Conservation (phyloP, 2,113 vertebrate species). For the Ctenodactylus gundi region DNA sequence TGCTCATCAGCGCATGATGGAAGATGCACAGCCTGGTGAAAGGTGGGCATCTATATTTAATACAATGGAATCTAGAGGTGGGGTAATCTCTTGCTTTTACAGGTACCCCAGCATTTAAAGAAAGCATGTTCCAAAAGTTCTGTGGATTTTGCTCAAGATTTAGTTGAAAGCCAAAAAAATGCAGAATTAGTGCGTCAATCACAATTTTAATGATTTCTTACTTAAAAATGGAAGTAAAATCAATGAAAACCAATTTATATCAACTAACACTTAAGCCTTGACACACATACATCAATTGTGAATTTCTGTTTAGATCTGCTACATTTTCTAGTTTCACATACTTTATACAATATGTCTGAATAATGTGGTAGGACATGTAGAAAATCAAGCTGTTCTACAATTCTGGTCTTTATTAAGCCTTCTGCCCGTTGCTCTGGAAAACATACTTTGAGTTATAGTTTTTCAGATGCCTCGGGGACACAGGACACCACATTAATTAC, state of each 20-base stretch:
- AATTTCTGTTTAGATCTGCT: not conserved
- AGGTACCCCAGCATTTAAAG: not conserved
- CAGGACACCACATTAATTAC: slow-evolving; percentile 35
- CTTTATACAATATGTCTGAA: not conserved
- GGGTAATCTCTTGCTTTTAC: not conserved
- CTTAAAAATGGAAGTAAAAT: not conserved
- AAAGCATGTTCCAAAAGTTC: not conserved
- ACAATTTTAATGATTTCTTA: not conserved
- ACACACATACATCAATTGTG: not conserved
- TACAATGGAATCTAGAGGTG: not conserved
- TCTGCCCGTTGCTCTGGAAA: slow-evolving; percentile 53
- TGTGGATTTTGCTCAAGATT: not conserved
- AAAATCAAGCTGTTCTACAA: slow-evolving; percentile 35
- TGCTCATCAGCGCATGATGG: not conserved
- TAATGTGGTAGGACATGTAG: not conserved
- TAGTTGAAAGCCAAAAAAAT: not conserved
- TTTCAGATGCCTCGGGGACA: slow-evolving; percentile 7
- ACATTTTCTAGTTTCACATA: not conserved
- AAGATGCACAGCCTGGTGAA: not conserved
- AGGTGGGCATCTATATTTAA: not conserved
- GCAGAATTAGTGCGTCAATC: not conserved
- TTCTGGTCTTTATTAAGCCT: slow-evolving; percentile 56
- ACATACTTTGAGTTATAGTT: slow-evolving; percentile 52
- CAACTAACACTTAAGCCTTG: not conserved
- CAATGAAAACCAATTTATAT: not conserved